A percentile compares a stretch with the other conserved stretches of the same genome.
These are phyloP conservation scores for Aleiodes leptofemur DNA, from an alignment of 2,888 invertebrate genomes.

Conservation along the genomic window DNA sequence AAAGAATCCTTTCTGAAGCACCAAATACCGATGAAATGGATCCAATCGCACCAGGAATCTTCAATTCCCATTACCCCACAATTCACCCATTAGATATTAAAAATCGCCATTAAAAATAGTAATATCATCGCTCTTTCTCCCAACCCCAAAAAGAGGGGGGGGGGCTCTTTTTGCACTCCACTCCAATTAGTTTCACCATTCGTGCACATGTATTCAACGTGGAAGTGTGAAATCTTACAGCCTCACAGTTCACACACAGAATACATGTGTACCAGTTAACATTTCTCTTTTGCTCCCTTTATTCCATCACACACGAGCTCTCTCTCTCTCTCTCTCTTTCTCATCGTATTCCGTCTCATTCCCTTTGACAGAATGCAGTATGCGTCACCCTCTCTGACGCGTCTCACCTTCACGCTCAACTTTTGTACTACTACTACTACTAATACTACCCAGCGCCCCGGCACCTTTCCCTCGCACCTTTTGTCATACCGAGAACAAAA, in stretches of 20 bases:
- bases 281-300: constrained; percentile 40
- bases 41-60: too few species aligned
- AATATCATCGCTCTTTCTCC: too few species aligned
- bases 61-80: too few species aligned
- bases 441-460: constrained; percentile 39
- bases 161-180: too few species aligned
- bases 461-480: constrained; percentile 67
- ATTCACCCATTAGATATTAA: too few species aligned
- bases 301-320: constrained; percentile 42
- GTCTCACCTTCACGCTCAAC: constrained; percentile 55
- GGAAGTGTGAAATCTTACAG: constrained; percentile 16
- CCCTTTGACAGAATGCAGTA: constrained; percentile 46
- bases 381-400: constrained; percentile 51
- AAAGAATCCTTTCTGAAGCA: too few species aligned
- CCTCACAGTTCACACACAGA: not conserved
- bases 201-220: not conserved
- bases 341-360: constrained; percentile 43
- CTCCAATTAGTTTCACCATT: not conserved
- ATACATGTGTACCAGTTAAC: constrained; percentile 24
- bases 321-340: constrained; percentile 33
- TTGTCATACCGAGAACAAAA: constrained; percentile 70
- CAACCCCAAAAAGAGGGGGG: too few species aligned
- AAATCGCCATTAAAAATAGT: too few species aligned
- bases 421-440: constrained; percentile 53
- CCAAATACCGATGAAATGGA: too few species aligned